Base-by-base conservation (phyloP, 2,888 invertebrate genomes). In the Phortica okadai region DNA sequence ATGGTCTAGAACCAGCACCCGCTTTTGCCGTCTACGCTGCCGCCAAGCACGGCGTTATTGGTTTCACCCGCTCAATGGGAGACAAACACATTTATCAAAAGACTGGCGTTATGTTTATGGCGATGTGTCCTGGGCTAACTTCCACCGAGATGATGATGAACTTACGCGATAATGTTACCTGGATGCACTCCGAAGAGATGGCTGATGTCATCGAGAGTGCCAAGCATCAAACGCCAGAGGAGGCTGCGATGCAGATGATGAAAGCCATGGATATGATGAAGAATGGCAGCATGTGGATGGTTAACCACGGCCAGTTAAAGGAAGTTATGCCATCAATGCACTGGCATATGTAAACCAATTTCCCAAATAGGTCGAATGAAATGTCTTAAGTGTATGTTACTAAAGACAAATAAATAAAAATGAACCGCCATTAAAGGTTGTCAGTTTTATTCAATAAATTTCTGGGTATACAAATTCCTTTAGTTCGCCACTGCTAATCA, bases 21-120 rank as follows among this genome's bases (percentile, higher is more conserved):
- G 86, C 89, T 7, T 87, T 90, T 76, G 86, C 90, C 4, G 88
- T 88, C 6, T 91, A 91, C 54, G 81, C 90, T 2, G 91, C 90
- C 5, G 90, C 90, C 74, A 91, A 91, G 72, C 90, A 90, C 69
- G 91, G 91, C 76, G 88, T 91, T 7, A 75, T 91, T 6, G 91
- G 91, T 62, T 90, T 91, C 77, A 91, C 91, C 3, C 89, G 90
- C 16, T 90, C 90, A 2, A 85, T 91, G 83, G 90, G 83, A 4
- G 85, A 89, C 45, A 84, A 88, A 62, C 81, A 79, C 7, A 87
- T 87, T 58, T 85, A 85, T 33, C 82, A 85, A 67, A 89, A 86
- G 76, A 90, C 89, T 7, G 91, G 90, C 5, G 88, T 91, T 4
- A 85, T 86, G 78, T 89, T 90, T 70, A 83, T 91, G 80, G 82